Conservation (phyloP, 2,888 invertebrate genomes). For the Lepidocyrtinus sp. region DNA sequence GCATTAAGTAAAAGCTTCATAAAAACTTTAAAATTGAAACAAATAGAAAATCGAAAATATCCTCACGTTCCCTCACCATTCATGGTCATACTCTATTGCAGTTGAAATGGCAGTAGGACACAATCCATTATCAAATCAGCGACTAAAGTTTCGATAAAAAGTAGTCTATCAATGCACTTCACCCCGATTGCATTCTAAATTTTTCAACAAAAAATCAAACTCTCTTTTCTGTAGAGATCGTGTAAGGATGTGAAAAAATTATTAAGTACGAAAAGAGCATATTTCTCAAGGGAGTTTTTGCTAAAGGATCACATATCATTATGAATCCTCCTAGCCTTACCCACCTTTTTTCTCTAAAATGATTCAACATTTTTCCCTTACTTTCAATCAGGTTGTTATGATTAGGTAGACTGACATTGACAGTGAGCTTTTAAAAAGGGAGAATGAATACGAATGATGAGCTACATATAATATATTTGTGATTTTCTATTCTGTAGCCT, state of each 20-base stretch:
- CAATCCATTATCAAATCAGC: constrained; percentile 45
- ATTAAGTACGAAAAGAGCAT: too few relatives aligned
- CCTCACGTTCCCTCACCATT: constrained; percentile 40
- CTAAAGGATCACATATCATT: too few relatives aligned
- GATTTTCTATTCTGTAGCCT: too few relatives aligned
- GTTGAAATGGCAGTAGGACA: constrained; percentile 51
- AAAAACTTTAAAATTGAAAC: too few relatives aligned
- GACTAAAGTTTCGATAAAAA: constrained; percentile 41
- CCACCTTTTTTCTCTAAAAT: not conserved
- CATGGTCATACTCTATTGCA: constrained; percentile 50
- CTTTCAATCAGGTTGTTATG: constrained; percentile 48
- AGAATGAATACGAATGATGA: constrained; percentile 34
- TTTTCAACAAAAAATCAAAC: too few relatives aligned
- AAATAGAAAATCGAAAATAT: constrained; percentile 42
- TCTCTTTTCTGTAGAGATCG: too few relatives aligned
- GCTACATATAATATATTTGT: too few relatives aligned
- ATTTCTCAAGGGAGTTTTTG: constrained; percentile 11
- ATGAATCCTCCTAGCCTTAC: not conserved
- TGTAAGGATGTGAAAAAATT: too few relatives aligned
- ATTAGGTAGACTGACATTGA: too few relatives aligned
- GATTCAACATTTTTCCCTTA: constrained; percentile 18
- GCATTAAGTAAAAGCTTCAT: too few relatives aligned
- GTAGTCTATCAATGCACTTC: constrained; percentile 43
- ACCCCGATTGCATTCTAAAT: constrained; percentile 5
- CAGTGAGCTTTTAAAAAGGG: constrained; percentile 18